phyloP scores from a whole-genome alignment of 1,140 invertebrate species.

The Cardiocondyla obscurior region DNA sequence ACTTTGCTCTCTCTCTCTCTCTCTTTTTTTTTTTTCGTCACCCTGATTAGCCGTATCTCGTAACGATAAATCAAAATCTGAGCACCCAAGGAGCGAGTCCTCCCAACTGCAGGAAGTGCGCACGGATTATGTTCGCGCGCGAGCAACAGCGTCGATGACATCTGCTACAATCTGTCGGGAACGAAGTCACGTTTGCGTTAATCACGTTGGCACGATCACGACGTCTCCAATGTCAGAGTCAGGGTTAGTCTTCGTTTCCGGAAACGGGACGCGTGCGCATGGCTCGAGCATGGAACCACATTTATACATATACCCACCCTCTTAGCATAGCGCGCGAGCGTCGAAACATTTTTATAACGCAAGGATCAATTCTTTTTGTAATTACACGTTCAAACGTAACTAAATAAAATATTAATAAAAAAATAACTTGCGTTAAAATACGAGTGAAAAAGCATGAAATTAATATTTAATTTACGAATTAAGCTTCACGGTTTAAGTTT shows the following conservation, averaged over 20 bases:
- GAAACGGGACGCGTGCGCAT: background rate
- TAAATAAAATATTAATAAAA: background rate
- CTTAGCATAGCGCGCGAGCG: background rate
- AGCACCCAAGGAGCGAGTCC: slow-evolving; percentile 31
- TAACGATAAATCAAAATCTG: background rate
- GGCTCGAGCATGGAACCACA: background rate
- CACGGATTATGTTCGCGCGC: slow-evolving; percentile 59
- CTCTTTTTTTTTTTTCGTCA: background rate
- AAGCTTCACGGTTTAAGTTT: background rate
- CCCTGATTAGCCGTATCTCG: background rate
- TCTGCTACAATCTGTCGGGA: slow-evolving; percentile 67
- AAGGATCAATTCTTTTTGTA: background rate
- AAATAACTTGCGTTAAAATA: background rate
- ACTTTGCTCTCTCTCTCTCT: no score
- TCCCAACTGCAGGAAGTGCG: slow-evolving; percentile 66
- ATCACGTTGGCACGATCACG: slow-evolving; percentile 64
- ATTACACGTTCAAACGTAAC: background rate
- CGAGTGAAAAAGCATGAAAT: background rate
- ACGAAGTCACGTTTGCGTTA: slow-evolving; percentile 73
- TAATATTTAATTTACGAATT: background rate
- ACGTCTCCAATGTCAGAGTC: slow-evolving; percentile 66
- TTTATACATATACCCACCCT: background rate
- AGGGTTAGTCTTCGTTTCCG: slow-evolving; percentile 40
- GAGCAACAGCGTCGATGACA: slow-evolving; percentile 56
- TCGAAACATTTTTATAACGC: background rate